Percentiles rank a stretch among this genome's conserved stretches.
Conservation (phyloP, 2,888 invertebrate species). For the Drosophila demipolita region DNA sequence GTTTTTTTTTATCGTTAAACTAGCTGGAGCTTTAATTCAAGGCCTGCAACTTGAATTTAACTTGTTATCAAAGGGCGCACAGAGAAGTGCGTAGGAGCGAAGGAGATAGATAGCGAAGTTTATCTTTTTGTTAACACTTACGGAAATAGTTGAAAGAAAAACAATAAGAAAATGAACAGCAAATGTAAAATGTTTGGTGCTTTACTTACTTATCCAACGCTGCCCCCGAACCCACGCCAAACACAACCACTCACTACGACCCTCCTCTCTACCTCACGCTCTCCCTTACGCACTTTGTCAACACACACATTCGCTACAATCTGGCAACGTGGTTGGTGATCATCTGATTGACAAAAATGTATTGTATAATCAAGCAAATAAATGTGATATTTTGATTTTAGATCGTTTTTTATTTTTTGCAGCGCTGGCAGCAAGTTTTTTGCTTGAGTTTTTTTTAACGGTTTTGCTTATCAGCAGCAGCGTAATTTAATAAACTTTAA, state of each 20-base stretch:
- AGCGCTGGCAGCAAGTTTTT: conserved; percentile 3
- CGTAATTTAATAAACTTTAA: conserved; percentile 19
- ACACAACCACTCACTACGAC: not conserved
- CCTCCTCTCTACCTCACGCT: not conserved
- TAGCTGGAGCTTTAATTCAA: conserved; percentile 33
- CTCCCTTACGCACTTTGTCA: not conserved
- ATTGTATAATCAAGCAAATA: conserved; percentile 68
- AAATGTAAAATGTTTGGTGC: conserved; percentile 19
- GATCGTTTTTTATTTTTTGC: conserved; percentile 3
- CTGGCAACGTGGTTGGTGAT: conserved; percentile 75
- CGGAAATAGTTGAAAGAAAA: conserved; percentile 10
- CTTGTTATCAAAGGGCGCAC: conserved; percentile 46
- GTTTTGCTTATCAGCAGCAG: conserved; percentile 36
- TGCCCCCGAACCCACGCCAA: not conserved
- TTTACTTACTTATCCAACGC: conserved; percentile 8
- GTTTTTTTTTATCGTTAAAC: conserved; percentile 6
- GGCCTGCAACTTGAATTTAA: conserved; percentile 43
- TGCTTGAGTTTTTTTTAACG: not conserved
- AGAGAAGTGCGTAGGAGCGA: conserved; percentile 6
- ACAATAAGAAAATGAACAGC: conserved; percentile 22
- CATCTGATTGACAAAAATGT: conserved; percentile 57
- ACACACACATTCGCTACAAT: conserved; percentile 54
- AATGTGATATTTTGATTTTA: conserved; percentile 44
- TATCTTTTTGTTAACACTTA: conserved; percentile 44
- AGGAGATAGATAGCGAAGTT: conserved; percentile 13